Evolutionary conservation across 2,888 invertebrate species (phyloP).

Genomic region (Rhynchonema sp.): DNA sequence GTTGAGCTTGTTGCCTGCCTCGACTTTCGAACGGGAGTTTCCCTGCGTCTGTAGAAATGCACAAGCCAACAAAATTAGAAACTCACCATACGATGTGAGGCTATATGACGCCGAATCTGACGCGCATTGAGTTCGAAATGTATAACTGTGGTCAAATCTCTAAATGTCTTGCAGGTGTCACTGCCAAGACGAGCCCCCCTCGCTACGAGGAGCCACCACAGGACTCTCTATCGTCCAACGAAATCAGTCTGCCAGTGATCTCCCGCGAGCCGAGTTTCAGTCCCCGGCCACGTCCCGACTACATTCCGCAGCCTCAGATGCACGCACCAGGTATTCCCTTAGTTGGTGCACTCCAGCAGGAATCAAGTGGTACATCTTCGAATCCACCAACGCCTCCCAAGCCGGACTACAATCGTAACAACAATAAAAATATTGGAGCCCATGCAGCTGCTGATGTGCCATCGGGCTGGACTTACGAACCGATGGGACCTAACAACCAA

Average conservation of each 20-base stretch:
- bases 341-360: background rate
- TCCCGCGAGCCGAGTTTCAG: background rate
- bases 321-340: background rate
- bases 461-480: too few species aligned
- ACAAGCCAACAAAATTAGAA: background rate
- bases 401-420: background rate
- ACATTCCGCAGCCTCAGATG: too few species aligned
- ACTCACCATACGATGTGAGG: too few species aligned
- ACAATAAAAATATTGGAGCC: background rate
- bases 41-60: background rate
- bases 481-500: too few species aligned
- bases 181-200: too few species aligned
- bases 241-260: background rate
- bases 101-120: too few species aligned
- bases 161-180: too few species aligned
- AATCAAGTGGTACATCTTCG: background rate
- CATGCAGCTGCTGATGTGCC: too few species aligned
- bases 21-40: background rate
- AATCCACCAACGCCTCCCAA: background rate
- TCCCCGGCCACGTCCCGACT: background rate
- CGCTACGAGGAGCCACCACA: background rate
- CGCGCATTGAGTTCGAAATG: too few species aligned
- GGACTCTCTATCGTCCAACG: background rate
- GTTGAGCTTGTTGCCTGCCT: too few species aligned
- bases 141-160: too few species aligned